Evolutionary conservation across 2,888 invertebrate genomes (phyloP), one percentile per base, ranked within the genome.

Genomic region (Pollenia griseotomentosa): DNA sequence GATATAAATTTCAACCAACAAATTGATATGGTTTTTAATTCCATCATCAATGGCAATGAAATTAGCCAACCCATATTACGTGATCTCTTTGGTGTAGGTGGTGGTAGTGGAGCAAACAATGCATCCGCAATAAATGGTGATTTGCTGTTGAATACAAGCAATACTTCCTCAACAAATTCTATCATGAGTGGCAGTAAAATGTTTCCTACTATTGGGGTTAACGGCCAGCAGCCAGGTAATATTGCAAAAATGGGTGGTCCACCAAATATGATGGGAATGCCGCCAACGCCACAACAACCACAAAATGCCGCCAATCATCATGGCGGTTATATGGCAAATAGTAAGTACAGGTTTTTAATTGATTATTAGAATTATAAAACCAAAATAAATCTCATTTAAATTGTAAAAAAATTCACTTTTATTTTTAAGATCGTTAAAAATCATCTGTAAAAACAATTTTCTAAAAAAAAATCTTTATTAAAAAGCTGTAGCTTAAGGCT

Each of bases 11-110:
- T 93, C 46, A 93, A 93, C 89, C 93, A 93, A 83, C 93, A 93
- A 90, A 93, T 93, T 61, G 93, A 93, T 90, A 89, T 93, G 88
- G 93, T 93, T 3, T 93, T 93, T 79, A 93, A 93, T 85, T 93
- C 93, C 6, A 90, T 93, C 46, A 92, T 93, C 91, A 93, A 93
- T 87, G 93, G 93, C 8, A 93, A 93, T 75, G 93, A 93, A 65
- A 92, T 93, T 48, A 92, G 92, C 6, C 93, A 93, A 85, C 93
- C 93, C 7, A 93, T 93, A 63, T 88, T 93, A 9, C 90, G 93
- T 4, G 93, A 93, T 89, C 90, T 93, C 12, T 89, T 93, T 48
- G 93, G 93, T 51, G 93, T 93, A 90, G 93, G 92, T 16, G 91
- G 92, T 3, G 90, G 88, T 55, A 78, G 90, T 89, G 89, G 90